These are phyloP conservation scores for Lepidurus arcticus DNA, from an alignment of 1,140 invertebrate species.

Conservation along the genomic window DNA sequence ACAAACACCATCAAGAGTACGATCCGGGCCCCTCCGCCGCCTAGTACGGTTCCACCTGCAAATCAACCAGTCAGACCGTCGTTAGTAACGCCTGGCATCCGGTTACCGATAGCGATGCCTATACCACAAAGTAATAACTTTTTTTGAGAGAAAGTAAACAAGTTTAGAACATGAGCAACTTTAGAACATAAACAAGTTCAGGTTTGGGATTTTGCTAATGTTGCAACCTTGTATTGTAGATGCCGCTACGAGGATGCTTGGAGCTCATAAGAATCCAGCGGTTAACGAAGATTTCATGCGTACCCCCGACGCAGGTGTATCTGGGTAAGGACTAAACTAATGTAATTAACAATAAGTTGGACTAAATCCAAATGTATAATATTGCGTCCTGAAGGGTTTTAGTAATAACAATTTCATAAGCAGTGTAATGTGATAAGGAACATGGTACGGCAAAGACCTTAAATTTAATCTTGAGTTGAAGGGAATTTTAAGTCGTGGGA, in stretches of 20 bases:
- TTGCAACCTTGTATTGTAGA: neutral
- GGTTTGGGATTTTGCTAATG: neutral
- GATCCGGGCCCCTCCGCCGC: slow-evolving; percentile 24
- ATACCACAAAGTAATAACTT: neutral
- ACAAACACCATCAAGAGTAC: neutral
- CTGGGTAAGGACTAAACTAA: slow-evolving; percentile 44
- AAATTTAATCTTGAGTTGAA: too few species aligned
- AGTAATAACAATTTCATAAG: too few species aligned
- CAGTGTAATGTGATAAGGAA: too few species aligned
- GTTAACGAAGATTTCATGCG: slow-evolving; percentile 43
- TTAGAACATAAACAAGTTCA: neutral
- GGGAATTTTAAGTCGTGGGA: too few species aligned
- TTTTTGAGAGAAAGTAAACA: neutral
- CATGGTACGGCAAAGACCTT: too few species aligned
- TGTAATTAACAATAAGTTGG: too few species aligned
- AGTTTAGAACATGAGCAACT: neutral
- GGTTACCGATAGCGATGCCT: slow-evolving; percentile 17
- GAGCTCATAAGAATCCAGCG: neutral
- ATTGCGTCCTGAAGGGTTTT: too few species aligned
- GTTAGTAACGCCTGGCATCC: neutral
- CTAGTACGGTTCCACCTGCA: slow-evolving; percentile 10
- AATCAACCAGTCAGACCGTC: slow-evolving; percentile 1
- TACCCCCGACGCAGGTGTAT: slow-evolving; percentile 46
- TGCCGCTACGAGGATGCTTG: neutral
- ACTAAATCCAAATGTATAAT: too few species aligned